Evolutionary conservation across 1,140 invertebrate genomes (phyloP).

Genomic region (Dendrolimus kikuchii): DNA sequence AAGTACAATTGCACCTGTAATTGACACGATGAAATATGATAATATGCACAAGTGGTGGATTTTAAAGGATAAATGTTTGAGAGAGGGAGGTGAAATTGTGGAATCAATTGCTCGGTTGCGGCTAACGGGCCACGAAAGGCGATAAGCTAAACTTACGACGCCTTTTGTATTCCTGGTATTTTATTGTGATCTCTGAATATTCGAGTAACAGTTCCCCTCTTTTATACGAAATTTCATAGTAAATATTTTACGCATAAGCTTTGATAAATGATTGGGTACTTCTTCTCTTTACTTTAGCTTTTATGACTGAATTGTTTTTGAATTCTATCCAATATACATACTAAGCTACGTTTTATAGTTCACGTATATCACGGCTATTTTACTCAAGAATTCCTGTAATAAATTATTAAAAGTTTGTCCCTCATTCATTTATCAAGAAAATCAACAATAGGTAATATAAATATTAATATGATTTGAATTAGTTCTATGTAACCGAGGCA

Average conservation of each 20-base stretch:
- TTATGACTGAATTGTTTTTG: too few species aligned
- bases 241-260: conserved; percentile 3
- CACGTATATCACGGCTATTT: conserved; percentile 2
- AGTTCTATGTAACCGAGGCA: too few species aligned
- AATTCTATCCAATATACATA: not conserved
- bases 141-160: conserved; percentile 61
- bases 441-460: too few species aligned
- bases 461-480: too few species aligned
- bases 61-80: conserved; percentile 39
- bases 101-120: conserved; percentile 57
- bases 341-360: not conserved
- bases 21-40: conserved; percentile 47
- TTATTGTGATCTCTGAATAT: conserved; percentile 35
- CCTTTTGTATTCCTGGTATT: conserved; percentile 47
- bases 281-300: too few species aligned
- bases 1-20: conserved; percentile 21
- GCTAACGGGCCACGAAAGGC: conserved; percentile 52
- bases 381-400: too few species aligned
- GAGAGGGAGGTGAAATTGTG: conserved; percentile 39
- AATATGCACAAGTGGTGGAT: conserved; percentile 40
- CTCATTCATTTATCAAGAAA: too few species aligned
- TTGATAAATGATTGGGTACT: conserved; percentile 3
- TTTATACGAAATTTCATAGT: conserved; percentile 2
- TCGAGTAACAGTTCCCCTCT: conserved; percentile 1
- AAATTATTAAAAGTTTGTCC: too few species aligned